Conservation (phyloP, 2,888 invertebrate species). For the Carpatolechia fugitivella region DNA sequence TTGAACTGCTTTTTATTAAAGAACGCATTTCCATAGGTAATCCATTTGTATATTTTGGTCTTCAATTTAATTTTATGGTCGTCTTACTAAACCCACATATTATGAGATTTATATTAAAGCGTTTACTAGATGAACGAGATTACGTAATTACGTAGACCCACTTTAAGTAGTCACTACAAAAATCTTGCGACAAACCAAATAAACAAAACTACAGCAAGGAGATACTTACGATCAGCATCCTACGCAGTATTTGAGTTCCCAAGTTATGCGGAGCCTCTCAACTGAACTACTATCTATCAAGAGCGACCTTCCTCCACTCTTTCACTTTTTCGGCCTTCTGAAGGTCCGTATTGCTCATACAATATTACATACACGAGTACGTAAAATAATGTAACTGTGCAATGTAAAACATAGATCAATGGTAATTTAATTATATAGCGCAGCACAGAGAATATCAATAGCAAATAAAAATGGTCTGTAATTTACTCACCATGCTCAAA, state of each 20-base stretch:
- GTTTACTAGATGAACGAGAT: too few species aligned
- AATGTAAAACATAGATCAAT: too few species aligned
- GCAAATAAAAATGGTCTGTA: neutral
- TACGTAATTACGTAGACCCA: too few species aligned
- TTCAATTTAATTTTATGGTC: too few species aligned
- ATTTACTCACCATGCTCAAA: neutral
- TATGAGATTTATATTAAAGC: too few species aligned
- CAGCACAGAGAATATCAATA: neutral
- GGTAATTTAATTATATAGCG: neutral
- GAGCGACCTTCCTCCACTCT: slow-evolving; percentile 7
- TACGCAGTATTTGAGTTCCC: neutral
- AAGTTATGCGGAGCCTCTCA: neutral
- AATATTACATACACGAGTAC: neutral
- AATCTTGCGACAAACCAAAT: neutral
- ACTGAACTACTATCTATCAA: slow-evolving; percentile 8
- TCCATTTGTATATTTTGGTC: too few species aligned
- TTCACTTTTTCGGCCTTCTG: slow-evolving; percentile 12
- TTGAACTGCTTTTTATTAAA: too few species aligned
- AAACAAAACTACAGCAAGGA: neutral
- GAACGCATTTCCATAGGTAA: too few species aligned
- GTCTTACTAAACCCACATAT: too few species aligned
- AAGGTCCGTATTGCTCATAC: neutral
- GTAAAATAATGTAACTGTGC: neutral
- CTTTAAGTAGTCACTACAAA: too few species aligned
- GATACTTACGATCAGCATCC: neutral